Conservation (phyloP, 2,888 invertebrate species). For the Pristionchus arcanus region DNA sequence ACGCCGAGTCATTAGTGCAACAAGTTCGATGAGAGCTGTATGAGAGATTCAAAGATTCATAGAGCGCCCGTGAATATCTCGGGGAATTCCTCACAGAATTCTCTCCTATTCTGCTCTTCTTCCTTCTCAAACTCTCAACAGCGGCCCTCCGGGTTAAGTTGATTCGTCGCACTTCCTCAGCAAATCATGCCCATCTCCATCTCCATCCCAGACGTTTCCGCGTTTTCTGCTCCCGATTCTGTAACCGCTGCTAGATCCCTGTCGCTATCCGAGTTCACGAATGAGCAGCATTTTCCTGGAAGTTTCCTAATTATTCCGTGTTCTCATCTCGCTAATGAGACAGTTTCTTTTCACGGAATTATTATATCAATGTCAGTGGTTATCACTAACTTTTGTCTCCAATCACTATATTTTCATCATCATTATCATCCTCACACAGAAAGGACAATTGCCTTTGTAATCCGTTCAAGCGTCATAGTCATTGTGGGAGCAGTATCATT, state of each 20-base stretch:
- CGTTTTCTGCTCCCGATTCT: constrained; percentile 11
- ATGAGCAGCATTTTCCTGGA: neutral
- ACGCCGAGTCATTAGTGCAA: too few species aligned
- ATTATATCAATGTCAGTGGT: neutral
- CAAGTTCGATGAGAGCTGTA: too few species aligned
- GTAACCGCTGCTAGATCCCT: neutral
- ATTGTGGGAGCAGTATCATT: neutral
- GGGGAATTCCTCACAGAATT: neutral
- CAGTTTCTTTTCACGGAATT: neutral
- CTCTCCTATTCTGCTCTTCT: neutral
- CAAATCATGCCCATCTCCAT: constrained; percentile 39
- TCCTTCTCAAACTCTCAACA: neutral
- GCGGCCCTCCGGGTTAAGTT: constrained; percentile 17
- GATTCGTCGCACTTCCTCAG: constrained; percentile 39
- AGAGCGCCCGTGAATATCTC: neutral
- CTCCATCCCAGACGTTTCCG: constrained; percentile 45
- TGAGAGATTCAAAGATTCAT: too few species aligned
- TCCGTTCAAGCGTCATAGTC: neutral
- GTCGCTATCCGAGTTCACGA: neutral
- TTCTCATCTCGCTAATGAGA: too few species aligned
- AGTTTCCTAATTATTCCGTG: too few species aligned
- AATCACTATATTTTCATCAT: neutral
- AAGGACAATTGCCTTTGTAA: neutral
- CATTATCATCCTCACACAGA: neutral
- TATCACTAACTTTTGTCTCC: neutral